Base-by-base conservation (phyloP, 1,140 invertebrate species). In the Prorops nasuta region DNA sequence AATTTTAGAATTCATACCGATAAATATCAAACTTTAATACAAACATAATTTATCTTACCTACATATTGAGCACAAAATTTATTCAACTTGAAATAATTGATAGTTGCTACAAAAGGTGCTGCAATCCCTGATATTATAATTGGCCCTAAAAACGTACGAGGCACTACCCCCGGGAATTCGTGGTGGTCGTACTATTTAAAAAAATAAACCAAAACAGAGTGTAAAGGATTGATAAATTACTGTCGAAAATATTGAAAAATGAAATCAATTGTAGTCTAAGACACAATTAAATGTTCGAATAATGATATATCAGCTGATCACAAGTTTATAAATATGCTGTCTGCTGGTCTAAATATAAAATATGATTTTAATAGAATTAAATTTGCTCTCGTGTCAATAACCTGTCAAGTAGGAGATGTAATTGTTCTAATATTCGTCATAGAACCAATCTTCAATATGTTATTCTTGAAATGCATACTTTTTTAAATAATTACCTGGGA, bases 111-210 rank as follows among this genome's bases (percentile, higher is more conserved):
- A 73, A 92, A 67, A 34, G 94, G 94, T 38, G 84, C 83, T n/a
- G 90, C 84, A 24, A 96, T 58, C 24, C 83, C 67, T 1, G 93
- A 87, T 57, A 98, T 81, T 40, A 90, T 69, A n/a, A 98, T 70
- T 32, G 97, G 91, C 31, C 96, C 96, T 39, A 98, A 69, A 79
- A 99, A 99, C 35, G 93, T 94, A 60, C 98, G 83, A 37, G 97
- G 96, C 40, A 99, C 97, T 58, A 98, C 96, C 44, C 98, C 97
- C 61, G 97, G 96, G 82, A 96, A 99, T 72, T 98, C 91, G 71
- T 91, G 81, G 80, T 99, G 96, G 80, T 99, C 97, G 80, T 98
- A 99, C 93, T 98, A 76, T 70, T 42, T 12, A 12, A 52, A 35
- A 54, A 58, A 21, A 56, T 59, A 40, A 51, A 45, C 21, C n/a